These are phyloP conservation scores for Polypterus bichir DNA, from an alignment of 2,113 vertebrate species.

Conservation along the genomic window DNA sequence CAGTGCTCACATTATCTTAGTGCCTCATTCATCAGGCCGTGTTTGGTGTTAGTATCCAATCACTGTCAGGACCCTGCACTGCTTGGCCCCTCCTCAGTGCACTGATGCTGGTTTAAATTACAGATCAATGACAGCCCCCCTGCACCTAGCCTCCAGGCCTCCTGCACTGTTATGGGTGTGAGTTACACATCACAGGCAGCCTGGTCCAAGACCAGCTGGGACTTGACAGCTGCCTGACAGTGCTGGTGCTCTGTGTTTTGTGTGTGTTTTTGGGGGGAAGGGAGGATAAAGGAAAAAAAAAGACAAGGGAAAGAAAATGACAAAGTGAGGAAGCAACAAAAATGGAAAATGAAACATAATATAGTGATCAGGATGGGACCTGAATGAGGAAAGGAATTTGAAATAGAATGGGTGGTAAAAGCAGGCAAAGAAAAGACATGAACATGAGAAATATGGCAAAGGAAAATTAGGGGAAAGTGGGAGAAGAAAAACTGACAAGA, in stretches of 20 bases:
- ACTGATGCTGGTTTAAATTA: too few species aligned
- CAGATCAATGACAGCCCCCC: neutral
- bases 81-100: too few species aligned
- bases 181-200: slow-evolving; percentile 1
- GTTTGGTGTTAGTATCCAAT: too few species aligned
- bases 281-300: neutral
- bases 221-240: slow-evolving; percentile 10
- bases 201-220: slow-evolving; percentile 6
- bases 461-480: neutral
- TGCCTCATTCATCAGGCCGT: too few species aligned
- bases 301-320: neutral
- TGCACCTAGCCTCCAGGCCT: neutral
- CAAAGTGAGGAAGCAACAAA: neutral
- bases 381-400: too few species aligned
- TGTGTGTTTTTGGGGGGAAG: neutral
- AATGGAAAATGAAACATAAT: too few species aligned
- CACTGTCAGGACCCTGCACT: too few species aligned
- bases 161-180: neutral
- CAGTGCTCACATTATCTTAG: too few species aligned
- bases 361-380: neutral
- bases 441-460: neutral
- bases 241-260: too few species aligned
- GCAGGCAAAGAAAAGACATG: neutral
- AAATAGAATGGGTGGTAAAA: too few species aligned
- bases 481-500: neutral